These are phyloP conservation scores for Acrossocheilus wenchowensis DNA, from an alignment of 2,797 vertebrate species.

Conservation along the genomic window DNA sequence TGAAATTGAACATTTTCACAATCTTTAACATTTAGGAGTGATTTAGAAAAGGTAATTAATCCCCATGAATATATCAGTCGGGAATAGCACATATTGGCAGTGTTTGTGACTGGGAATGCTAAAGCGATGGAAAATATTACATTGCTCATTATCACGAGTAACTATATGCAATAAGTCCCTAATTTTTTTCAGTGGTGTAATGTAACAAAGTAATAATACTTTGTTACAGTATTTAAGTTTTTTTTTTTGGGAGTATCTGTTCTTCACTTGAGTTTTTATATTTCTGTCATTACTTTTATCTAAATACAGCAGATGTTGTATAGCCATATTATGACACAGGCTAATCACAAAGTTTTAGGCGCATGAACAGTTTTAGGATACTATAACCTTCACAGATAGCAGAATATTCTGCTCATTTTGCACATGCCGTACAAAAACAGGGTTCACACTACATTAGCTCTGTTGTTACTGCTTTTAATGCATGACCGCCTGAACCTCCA, in stretches of 20 bases:
- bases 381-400: constrained; percentile 25
- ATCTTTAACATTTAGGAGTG: constrained; percentile 76
- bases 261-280: neutral
- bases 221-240: too few relatives aligned
- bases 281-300: neutral
- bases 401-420: neutral
- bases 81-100: neutral
- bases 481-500: constrained; percentile 47
- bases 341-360: neutral
- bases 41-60: constrained; percentile 71
- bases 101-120: neutral
- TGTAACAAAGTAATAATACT: neutral
- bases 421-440: constrained; percentile 11
- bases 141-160: neutral
- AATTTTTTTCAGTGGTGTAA: neutral
- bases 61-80: constrained; percentile 50
- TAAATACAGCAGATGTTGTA: neutral
- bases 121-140: neutral
- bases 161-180: neutral
- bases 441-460: constrained; percentile 60
- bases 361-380: neutral
- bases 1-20: constrained; percentile 70
- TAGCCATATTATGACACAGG: neutral
- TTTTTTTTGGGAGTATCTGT: neutral
- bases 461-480: constrained; percentile 60